A percentile compares a stretch with the other conserved stretches of the same genome.
These are phyloP conservation scores for Cepaea hortensis DNA, from an alignment of 2,888 invertebrate genomes.

Conservation along the genomic window DNA sequence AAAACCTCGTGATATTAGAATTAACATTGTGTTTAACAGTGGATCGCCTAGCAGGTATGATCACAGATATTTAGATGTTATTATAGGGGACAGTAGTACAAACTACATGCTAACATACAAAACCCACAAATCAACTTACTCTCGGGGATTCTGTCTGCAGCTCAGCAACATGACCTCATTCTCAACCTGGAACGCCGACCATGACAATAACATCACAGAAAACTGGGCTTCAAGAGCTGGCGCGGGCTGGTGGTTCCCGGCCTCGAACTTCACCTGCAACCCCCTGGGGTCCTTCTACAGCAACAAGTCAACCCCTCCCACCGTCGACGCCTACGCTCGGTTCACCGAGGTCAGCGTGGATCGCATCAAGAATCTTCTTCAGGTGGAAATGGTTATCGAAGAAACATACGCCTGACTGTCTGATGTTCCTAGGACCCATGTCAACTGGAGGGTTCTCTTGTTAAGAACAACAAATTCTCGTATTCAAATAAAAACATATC, in stretches of 20 bases:
- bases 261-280: slow-evolving; percentile 5
- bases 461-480: no score
- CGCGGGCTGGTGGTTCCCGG: slow-evolving; percentile 16
- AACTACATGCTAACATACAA: background rate
- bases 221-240: slow-evolving; percentile 12
- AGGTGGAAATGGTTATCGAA: background rate
- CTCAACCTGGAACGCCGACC: slow-evolving; percentile 28
- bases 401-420: background rate
- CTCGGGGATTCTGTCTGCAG: background rate
- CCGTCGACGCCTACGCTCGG: background rate
- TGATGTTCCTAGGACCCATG: no score
- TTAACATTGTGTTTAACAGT: background rate
- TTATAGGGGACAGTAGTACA: background rate
- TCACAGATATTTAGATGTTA: background rate
- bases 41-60: background rate
- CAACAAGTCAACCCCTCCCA: background rate
- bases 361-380: background rate
- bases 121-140: no score
- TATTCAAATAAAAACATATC: no score
- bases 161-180: slow-evolving; percentile 16
- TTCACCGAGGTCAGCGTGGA: background rate
- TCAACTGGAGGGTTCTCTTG: no score
- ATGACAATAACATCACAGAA: slow-evolving; percentile 1
- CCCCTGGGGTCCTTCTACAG: background rate
- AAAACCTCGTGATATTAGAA: background rate